Percentiles rank a stretch among this genome's conserved stretches.
Conservation (phyloP, 2,113 vertebrate genomes). For the Grallaria varia region DNA sequence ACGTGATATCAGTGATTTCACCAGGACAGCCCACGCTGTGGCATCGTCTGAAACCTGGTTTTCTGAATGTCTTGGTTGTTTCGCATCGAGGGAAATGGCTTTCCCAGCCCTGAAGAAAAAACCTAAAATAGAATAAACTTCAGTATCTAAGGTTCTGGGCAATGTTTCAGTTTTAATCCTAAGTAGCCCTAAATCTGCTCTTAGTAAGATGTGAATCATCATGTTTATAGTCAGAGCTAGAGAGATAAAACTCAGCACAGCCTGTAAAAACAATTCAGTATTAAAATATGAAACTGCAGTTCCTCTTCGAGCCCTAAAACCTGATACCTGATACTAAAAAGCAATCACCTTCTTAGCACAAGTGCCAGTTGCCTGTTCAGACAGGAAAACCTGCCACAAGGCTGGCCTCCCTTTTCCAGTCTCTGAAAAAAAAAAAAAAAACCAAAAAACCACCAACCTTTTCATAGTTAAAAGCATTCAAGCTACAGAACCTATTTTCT, state of each 20-base stretch:
- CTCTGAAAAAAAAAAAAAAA: background rate
- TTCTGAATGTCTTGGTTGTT: background rate
- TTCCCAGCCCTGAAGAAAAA: background rate
- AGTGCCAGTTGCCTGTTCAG: background rate
- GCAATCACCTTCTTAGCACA: background rate
- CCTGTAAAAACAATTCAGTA: constrained; percentile 31
- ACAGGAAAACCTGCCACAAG: background rate
- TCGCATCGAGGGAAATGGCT: background rate
- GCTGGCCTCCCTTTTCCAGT: background rate
- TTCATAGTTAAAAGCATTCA: constrained; percentile 2
- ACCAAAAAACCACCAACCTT: background rate
- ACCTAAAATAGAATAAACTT: background rate
- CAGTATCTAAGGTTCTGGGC: constrained; percentile 6
- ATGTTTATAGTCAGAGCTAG: constrained; percentile 35
- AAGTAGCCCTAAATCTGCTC: constrained; percentile 13
- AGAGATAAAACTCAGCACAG: constrained; percentile 5
- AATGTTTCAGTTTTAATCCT: constrained; percentile 32
- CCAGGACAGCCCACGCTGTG: accelerated
- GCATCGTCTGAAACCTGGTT: background rate
- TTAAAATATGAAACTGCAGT: constrained; percentile 6
- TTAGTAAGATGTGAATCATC: constrained; percentile 24
- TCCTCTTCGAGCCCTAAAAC: constrained; percentile 26
- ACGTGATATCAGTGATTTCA: background rate
- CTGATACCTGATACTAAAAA: background rate
- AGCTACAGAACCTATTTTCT: constrained; percentile 4